Evolutionary conservation across 2,797 vertebrate genomes (phyloP).

Genomic region (Chiloscyllium punctatum): DNA sequence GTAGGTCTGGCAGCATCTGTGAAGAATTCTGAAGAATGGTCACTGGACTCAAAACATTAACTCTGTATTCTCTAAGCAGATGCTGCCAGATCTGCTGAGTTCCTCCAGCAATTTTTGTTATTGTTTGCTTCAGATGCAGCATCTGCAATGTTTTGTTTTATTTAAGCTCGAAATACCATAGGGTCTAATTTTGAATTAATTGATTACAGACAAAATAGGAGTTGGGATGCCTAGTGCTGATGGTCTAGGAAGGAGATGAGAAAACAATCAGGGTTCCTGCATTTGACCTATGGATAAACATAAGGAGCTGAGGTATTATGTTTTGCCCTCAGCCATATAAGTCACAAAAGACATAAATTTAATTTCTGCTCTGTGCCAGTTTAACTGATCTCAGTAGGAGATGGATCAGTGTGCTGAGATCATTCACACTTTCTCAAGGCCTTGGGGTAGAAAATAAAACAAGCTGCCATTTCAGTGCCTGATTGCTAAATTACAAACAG

Average conservation of each 20-base stretch:
- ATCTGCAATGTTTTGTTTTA: too few relatives aligned
- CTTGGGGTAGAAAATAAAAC: neutral
- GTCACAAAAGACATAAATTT: neutral
- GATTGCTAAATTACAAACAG: neutral
- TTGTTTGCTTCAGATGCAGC: too few relatives aligned
- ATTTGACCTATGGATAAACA: neutral
- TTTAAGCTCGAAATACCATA: neutral
- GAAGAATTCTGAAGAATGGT: too few relatives aligned
- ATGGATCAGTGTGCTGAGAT: neutral
- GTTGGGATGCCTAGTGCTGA: neutral
- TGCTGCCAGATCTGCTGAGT: too few relatives aligned
- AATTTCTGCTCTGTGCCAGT: neutral
- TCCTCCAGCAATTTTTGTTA: too few relatives aligned
- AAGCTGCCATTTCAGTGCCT: neutral
- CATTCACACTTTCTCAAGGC: neutral
- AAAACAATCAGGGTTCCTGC: neutral
- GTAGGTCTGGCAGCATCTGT: too few relatives aligned
- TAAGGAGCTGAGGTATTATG: neutral
- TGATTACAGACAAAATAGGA: neutral
- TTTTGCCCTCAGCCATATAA: neutral
- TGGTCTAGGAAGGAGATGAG: neutral
- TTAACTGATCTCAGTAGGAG: neutral
- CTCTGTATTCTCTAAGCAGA: too few relatives aligned
- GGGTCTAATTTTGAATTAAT: neutral
- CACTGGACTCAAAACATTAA: too few relatives aligned